Conservation (phyloP, 2,888 invertebrate species). For the Tetramorium bicarinatum region DNA sequence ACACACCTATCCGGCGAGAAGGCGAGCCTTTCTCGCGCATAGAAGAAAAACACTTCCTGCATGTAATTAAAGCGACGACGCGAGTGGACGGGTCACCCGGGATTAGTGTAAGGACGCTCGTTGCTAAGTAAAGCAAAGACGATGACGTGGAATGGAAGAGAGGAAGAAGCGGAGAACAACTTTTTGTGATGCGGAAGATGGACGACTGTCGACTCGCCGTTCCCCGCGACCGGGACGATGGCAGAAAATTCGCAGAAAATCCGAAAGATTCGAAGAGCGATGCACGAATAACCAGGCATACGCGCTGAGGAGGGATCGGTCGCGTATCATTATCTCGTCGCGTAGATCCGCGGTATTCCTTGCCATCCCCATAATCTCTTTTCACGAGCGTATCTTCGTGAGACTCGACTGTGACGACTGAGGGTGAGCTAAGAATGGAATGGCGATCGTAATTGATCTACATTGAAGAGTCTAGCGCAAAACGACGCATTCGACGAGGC, state of each 20-base stretch:
- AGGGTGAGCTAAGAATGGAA: constrained; percentile 33
- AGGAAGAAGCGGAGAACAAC: constrained; percentile 35
- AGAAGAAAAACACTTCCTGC: constrained; percentile 85
- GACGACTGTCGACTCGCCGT: constrained; percentile 74
- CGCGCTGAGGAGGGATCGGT: constrained; percentile 70
- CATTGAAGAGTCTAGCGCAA: constrained; percentile 51
- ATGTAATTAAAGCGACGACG: constrained; percentile 78
- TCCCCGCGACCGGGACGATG: constrained; percentile 65
- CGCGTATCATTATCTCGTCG: constrained; percentile 75
- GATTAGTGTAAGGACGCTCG: constrained; percentile 76
- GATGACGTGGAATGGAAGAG: constrained; percentile 64
- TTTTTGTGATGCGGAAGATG: constrained; percentile 53
- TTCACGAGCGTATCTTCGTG: constrained; percentile 63
- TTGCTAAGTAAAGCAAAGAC: constrained; percentile 62
- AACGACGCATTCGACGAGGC: constrained; percentile 59
- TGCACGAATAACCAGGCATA: constrained; percentile 37
- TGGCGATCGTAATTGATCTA: constrained; percentile 40
- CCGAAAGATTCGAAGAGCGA: constrained; percentile 69
- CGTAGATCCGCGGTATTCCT: constrained; percentile 75
- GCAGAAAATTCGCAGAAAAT: constrained; percentile 75
- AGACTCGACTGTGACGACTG: constrained; percentile 64
- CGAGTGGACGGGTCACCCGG: constrained; percentile 83
- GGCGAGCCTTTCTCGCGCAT: constrained; percentile 73
- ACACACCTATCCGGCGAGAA: constrained; percentile 71
- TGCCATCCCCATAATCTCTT: constrained; percentile 67